These are phyloP conservation scores for Alsophila aescularia DNA, from an alignment of 2,888 invertebrate genomes.

Conservation along the genomic window DNA sequence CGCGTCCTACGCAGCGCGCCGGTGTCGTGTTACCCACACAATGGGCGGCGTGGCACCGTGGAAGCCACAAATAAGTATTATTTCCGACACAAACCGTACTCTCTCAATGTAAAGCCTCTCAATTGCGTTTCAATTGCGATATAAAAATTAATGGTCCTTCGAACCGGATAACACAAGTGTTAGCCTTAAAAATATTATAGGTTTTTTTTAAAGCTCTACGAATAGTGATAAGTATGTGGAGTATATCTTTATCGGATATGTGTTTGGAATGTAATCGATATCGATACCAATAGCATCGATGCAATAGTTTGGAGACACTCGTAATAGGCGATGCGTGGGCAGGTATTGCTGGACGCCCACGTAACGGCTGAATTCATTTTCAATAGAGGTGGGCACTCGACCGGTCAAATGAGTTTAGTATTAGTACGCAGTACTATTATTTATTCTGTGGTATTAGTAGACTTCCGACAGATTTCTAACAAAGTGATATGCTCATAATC, in stretches of 20 bases:
- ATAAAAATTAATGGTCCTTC: conserved; percentile 38
- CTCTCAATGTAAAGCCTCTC: conserved; percentile 28
- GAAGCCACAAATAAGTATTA: conserved; percentile 51
- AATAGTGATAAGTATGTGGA: background rate
- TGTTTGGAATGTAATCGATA: conserved; percentile 17
- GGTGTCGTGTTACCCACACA: conserved; percentile 64
- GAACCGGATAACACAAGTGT: conserved; percentile 30
- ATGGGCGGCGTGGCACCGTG: conserved; percentile 46
- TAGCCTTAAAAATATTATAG: conserved; percentile 11
- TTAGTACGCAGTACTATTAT: no score
- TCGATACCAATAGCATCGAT: conserved; percentile 19
- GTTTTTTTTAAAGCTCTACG: conserved; percentile 10
- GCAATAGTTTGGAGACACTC: conserved; percentile 8
- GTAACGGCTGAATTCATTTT: conserved; percentile 20
- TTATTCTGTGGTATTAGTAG: no score
- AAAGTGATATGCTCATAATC: conserved; percentile 14
- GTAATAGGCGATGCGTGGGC: conserved; percentile 21
- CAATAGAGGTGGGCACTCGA: conserved; percentile 15
- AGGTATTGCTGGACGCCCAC: conserved; percentile 23
- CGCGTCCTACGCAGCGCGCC: conserved; percentile 69
- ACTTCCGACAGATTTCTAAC: conserved; percentile 21
- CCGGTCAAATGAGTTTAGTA: conserved; percentile 20
- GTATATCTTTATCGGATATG: conserved; percentile 14
- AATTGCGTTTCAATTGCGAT: conserved; percentile 30
- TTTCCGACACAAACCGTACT: conserved; percentile 32